Evolutionary conservation across 2,797 vertebrate genomes (phyloP).

Genomic region (Aythya fuligula): DNA sequence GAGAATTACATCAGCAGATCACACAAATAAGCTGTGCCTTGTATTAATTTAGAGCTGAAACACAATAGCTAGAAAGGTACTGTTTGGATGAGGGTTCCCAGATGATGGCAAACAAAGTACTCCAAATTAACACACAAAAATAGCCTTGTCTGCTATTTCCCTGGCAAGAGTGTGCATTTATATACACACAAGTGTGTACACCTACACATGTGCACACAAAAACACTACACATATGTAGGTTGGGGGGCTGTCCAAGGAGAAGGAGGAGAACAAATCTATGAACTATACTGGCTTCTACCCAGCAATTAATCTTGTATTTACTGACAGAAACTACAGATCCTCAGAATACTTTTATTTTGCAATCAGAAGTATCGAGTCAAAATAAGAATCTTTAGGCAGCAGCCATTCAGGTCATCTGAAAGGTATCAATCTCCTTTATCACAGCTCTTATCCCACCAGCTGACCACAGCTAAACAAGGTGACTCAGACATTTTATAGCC

Average conservation of each 20-base stretch:
- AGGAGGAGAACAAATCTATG: neutral
- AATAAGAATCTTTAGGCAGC: neutral
- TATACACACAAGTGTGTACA: neutral
- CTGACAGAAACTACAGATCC: neutral
- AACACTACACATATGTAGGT: fast-evolving
- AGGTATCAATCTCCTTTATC: neutral
- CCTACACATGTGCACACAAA: neutral
- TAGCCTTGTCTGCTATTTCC: fast-evolving
- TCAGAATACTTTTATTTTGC: neutral
- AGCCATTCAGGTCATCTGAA: neutral
- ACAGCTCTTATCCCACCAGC: neutral
- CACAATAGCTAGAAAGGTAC: fast-evolving
- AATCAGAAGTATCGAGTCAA: neutral
- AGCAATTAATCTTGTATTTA: neutral
- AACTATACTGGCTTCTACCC: neutral
- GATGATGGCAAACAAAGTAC: neutral
- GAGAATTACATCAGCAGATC: neutral
- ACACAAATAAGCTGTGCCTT: neutral
- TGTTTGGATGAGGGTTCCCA: neutral
- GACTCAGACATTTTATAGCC: neutral
- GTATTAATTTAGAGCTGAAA: neutral
- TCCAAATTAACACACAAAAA: neutral
- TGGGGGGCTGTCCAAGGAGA: neutral
- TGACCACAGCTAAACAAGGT: neutral
- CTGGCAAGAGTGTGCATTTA: neutral